A percentile compares a stretch with the other conserved stretches of the same genome.
Conservation (phyloP, 2,113 vertebrate genomes). For the Epinephelus fuscoguttatus region DNA sequence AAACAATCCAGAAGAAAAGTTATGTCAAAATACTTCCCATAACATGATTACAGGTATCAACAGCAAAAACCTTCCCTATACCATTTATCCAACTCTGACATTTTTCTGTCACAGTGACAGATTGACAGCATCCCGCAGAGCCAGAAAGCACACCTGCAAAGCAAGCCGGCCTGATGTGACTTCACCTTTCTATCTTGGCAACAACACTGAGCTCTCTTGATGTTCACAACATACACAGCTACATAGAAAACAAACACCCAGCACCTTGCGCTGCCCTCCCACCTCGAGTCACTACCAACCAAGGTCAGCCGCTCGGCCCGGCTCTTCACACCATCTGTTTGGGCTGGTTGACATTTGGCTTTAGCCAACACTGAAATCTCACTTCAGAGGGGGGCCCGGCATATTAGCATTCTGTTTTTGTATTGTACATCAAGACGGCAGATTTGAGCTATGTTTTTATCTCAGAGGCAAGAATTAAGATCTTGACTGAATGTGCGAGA, state of each 20-base stretch:
- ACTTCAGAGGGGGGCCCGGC: slow-evolving; percentile 37
- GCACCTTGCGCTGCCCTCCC: slow-evolving; percentile 13
- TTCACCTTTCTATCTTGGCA: slow-evolving; percentile 47
- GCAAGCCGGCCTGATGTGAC: slow-evolving; percentile 43
- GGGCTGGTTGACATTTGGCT: slow-evolving; percentile 79
- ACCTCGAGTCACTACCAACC: slow-evolving; percentile 27
- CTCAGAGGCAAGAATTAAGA: slow-evolving; percentile 21
- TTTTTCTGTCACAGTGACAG: slow-evolving; percentile 33
- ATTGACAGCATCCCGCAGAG: slow-evolving; percentile 55
- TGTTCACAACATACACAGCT: slow-evolving; percentile 49
- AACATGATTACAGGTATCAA: background rate
- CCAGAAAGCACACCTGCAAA: slow-evolving; percentile 53
- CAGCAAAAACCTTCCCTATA: background rate
- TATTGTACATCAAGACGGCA: slow-evolving; percentile 32
- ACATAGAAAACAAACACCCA: slow-evolving; percentile 39
- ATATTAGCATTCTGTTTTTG: slow-evolving; percentile 59
- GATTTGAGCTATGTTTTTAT: slow-evolving; percentile 31
- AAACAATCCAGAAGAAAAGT: background rate
- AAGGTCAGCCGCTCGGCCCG: slow-evolving; percentile 61
- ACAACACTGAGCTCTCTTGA: slow-evolving; percentile 35
- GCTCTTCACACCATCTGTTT: slow-evolving; percentile 80
- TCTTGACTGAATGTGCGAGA: slow-evolving; percentile 5
- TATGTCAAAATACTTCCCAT: too few species aligned
- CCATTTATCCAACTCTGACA: slow-evolving; percentile 13
- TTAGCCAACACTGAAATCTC: slow-evolving; percentile 58